These are phyloP conservation scores for Agrochola lota DNA, from an alignment of 2,888 invertebrate species.

Conservation along the genomic window DNA sequence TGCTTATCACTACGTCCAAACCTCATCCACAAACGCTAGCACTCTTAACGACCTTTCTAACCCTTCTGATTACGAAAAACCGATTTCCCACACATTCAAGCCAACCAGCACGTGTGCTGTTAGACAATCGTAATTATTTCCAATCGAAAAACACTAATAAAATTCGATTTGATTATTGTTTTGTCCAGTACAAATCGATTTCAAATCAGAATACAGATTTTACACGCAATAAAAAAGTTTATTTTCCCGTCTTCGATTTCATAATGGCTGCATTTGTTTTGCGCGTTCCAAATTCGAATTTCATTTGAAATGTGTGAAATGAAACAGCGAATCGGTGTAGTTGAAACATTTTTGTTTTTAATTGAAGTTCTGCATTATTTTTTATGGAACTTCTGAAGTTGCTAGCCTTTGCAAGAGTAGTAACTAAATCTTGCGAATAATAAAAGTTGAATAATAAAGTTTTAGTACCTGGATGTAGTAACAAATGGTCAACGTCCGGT, in stretches of 20 bases:
- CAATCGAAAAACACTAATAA: conserved; percentile 12
- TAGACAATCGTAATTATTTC: conserved; percentile 27
- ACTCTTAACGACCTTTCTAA: neutral
- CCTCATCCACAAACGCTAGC: neutral
- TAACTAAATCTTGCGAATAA: neutral
- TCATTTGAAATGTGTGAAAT: conserved; percentile 30
- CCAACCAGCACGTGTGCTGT: neutral
- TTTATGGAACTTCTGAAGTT: neutral
- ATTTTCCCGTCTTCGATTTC: conserved; percentile 32
- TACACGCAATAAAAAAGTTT: conserved; percentile 3
- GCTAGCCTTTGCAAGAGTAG: neutral
- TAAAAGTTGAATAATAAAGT: neutral
- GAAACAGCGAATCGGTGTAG: conserved; percentile 9
- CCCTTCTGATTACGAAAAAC: neutral
- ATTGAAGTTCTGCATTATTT: neutral
- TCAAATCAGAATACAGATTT: conserved; percentile 20
- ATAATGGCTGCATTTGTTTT: conserved; percentile 43
- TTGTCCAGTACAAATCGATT: conserved; percentile 33
- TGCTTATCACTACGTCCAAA: neutral
- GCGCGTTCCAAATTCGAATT: conserved; percentile 33
- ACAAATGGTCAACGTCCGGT: neutral
- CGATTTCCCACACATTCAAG: conserved; percentile 3
- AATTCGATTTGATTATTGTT: conserved; percentile 39
- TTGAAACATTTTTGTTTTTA: neutral
- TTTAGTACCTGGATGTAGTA: conserved; percentile 13